phyloP scores from a whole-genome alignment of 2,797 vertebrate genomes.

The Scyliorhinus canicula region DNA sequence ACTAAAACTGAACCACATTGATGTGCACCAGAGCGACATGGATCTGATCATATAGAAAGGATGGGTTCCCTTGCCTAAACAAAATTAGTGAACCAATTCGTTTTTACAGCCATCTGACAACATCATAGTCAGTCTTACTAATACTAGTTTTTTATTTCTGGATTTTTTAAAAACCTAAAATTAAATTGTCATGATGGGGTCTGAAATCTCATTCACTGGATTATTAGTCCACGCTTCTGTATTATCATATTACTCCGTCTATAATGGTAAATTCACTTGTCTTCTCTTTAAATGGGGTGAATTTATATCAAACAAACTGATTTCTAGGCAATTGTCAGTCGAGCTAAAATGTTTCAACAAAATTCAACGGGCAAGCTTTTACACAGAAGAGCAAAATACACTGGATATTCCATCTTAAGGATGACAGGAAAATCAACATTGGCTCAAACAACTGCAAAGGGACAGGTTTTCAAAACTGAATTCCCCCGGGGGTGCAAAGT shows the following conservation, averaged over 20 bases:
- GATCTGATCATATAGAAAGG: background rate
- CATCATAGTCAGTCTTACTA: background rate
- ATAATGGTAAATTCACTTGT: background rate
- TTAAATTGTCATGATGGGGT: background rate
- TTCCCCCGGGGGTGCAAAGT: too few relatives aligned
- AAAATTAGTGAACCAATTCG: background rate
- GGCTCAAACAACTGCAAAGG: background rate
- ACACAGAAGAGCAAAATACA: background rate
- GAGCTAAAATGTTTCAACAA: background rate
- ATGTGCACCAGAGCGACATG: background rate
- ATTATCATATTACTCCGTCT: too few relatives aligned
- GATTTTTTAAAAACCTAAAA: background rate
- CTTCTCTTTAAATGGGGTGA: background rate
- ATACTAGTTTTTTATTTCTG: too few relatives aligned
- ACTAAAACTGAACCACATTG: background rate
- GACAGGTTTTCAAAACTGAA: constrained; percentile 7
- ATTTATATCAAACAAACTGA: background rate
- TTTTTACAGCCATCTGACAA: background rate
- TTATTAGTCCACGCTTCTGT: background rate
- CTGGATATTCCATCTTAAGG: background rate
- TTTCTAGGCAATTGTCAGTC: background rate
- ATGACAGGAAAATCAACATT: background rate
- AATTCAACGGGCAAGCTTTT: background rate
- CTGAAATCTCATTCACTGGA: background rate
- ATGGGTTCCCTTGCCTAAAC: background rate